phyloP scores from a whole-genome alignment of 2,113 vertebrate genomes.

The Shinisaurus crocodilurus region DNA sequence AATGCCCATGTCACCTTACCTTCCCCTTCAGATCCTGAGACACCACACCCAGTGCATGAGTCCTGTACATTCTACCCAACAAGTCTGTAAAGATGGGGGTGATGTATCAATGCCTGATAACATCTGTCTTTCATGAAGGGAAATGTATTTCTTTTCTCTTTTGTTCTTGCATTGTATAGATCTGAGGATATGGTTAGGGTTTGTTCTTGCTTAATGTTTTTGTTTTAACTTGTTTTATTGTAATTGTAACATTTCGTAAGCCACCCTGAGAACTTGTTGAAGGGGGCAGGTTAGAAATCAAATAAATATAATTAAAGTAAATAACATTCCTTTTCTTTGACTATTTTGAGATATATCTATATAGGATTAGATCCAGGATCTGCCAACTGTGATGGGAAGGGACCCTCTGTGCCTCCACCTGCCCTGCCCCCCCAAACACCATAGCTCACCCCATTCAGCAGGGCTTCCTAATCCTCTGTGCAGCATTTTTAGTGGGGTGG shows the following conservation, averaged over 20 bases:
- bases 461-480: no score
- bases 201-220: not conserved
- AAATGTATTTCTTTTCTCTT: not conserved
- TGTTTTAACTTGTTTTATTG: not conserved
- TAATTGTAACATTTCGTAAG: not conserved
- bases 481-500: no score
- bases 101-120: not conserved
- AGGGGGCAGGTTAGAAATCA: not conserved
- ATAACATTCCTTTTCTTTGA: not conserved
- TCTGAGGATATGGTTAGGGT: no score
- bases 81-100: not conserved
- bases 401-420: no score
- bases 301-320: not conserved
- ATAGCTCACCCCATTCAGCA: no score
- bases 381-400: no score
- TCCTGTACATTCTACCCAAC: not conserved
- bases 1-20: constrained; percentile 1
- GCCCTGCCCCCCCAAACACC: no score
- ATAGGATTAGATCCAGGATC: no score
- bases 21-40: not conserved
- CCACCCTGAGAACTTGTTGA: not conserved
- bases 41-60: not conserved
- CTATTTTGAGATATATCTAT: not conserved
- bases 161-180: not conserved
- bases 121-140: not conserved